phyloP scores from a whole-genome alignment of 2,113 vertebrate species.

The Ptychochromis oligacanthus region DNA sequence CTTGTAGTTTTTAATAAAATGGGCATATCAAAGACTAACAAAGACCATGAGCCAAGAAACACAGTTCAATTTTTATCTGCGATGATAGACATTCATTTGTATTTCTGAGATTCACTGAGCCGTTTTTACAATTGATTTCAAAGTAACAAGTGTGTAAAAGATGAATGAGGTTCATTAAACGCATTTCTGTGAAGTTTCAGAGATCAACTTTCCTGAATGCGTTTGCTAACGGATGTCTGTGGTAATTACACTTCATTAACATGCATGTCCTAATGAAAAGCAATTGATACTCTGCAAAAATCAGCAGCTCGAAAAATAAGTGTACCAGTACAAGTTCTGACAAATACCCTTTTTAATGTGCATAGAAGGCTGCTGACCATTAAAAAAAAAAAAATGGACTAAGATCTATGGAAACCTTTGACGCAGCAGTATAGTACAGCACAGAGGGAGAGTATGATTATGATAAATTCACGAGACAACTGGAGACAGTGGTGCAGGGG shows the following conservation, averaged over 20 bases:
- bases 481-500: constrained; percentile 36
- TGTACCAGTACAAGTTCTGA: background rate
- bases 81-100: background rate
- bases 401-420: constrained; percentile 14
- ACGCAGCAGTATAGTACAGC: constrained; percentile 6
- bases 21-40: background rate
- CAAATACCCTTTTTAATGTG: background rate
- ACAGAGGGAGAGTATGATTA: constrained; percentile 35
- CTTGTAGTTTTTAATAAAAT: background rate
- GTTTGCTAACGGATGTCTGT: background rate
- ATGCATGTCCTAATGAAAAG: background rate
- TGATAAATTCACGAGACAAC: constrained; percentile 55
- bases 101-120: background rate
- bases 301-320: background rate
- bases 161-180: background rate
- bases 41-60: background rate
- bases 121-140: background rate
- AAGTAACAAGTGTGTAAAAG: background rate
- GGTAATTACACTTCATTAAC: background rate
- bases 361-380: constrained; percentile 16
- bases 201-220: background rate
- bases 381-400: background rate
- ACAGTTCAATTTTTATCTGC: background rate
- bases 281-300: background rate
- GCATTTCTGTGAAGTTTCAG: background rate